Evolutionary conservation across 1,140 invertebrate species (phyloP), one percentile per base, ranked within the genome.

Genomic region (Bilobella aurantiaca): DNA sequence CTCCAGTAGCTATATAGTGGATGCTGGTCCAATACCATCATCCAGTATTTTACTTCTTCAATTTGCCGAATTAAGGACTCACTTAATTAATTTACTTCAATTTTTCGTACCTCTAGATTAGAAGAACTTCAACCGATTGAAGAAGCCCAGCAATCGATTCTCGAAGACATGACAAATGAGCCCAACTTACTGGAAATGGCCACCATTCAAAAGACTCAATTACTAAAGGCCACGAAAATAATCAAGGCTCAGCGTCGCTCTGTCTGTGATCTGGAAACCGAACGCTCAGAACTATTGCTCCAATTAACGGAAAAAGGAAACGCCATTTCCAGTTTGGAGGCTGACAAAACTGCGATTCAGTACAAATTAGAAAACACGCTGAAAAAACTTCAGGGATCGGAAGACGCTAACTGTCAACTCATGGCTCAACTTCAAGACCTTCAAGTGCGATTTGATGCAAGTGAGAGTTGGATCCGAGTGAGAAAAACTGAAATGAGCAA

Each of bases 71-170:
- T n/a, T n/a, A n/a, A n/a, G n/a, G n/a, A n/a, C n/a, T n/a, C n/a
- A n/a, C n/a, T n/a, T n/a, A n/a, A n/a, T n/a, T n/a, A n/a, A n/a
- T 29, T 23, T 21, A 62, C 28, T 64, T 18, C 5, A 53, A 53
- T 53, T 63, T 32, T 46, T 27, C 12, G 27, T 61, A 28, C 16
- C 23, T 63, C 28, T 66, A 71, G 69, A 49, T 32, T 71, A 12
- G 67, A 71, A 49, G 64, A 65, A 25, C 32, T 71, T 5, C 47
- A 64, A 37, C 69, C 69, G 2, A 30, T 71, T 2, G 66, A 71
- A 58, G 64, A 68, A 58, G 69, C 69, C 25, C 66, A 66, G 23
- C 25, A 46, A 18, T 53, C 65, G 21, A 49, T 66, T 23, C 31
- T 68, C 8, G 32, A 63, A n/a, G n/a, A n/a, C n/a, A n/a, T n/a